phyloP scores from a whole-genome alignment of 1,140 invertebrate genomes.

The Zaprionus inermis region DNA sequence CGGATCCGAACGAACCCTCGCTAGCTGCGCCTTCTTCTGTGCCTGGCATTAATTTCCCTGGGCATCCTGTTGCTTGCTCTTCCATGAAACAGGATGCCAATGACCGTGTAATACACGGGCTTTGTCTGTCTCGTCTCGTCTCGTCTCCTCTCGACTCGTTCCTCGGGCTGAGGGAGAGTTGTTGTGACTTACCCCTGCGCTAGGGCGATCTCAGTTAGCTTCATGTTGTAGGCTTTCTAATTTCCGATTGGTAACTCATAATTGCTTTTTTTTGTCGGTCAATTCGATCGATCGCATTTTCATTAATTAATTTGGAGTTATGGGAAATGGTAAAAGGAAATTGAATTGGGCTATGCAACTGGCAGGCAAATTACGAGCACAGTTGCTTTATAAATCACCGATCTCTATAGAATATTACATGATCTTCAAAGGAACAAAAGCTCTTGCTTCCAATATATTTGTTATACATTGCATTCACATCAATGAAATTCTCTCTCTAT shows the following conservation, averaged over 20 bases:
- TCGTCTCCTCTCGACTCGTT: not conserved
- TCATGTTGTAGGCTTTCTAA: constrained; percentile 63
- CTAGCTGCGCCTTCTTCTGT: constrained; percentile 21
- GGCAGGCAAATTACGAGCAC: no score
- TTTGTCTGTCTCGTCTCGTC: constrained; percentile 23
- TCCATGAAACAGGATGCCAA: constrained; percentile 82
- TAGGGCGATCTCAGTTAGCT: constrained; percentile 2
- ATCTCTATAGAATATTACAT: no score
- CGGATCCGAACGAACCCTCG: constrained; percentile 23
- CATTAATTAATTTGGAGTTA: not conserved
- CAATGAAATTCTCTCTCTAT: not conserved
- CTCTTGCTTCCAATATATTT: no score
- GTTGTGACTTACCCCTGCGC: constrained; percentile 28
- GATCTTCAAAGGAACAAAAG: no score
- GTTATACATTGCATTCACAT: no score
- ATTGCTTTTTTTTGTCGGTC: constrained; percentile 43
- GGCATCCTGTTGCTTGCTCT: constrained; percentile 80
- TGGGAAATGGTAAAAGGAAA: constrained; percentile 1
- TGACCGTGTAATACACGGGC: constrained; percentile 70
- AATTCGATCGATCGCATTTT: constrained; percentile 37
- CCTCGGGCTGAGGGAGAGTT: not conserved
- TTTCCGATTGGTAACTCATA: constrained; percentile 53
- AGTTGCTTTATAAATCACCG: no score
- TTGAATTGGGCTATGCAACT: not conserved
- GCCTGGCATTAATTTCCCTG: constrained; percentile 54